phyloP scores from a whole-genome alignment of 2,888 invertebrate genomes.

The Phengaris arion region DNA sequence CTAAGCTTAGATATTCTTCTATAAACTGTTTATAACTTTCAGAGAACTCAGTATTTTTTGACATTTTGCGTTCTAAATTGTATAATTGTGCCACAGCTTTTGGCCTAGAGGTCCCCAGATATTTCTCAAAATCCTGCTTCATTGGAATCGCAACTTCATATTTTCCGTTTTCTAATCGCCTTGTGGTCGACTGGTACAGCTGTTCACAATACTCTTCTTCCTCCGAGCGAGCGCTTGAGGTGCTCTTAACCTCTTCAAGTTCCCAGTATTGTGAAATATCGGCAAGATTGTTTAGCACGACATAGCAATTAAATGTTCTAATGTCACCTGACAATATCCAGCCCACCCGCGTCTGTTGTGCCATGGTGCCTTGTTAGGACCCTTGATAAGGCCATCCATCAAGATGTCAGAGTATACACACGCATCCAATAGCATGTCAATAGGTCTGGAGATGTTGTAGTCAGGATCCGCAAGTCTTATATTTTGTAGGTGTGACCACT shows the following conservation, averaged over 20 bases:
- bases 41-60: not conserved
- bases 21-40: conserved; percentile 18
- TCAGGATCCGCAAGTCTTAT: not conserved
- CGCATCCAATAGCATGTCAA: not conserved
- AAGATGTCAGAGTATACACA: not conserved
- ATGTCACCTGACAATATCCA: conserved; percentile 20
- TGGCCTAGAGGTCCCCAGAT: too few relatives aligned
- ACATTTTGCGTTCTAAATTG: conserved; percentile 17
- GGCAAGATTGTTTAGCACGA: not conserved
- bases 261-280: conserved; percentile 26
- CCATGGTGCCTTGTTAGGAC: not conserved
- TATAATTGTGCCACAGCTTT: not conserved
- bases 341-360: not conserved
- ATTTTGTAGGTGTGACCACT: not conserved
- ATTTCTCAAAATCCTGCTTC: too few relatives aligned
- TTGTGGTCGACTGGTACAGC: too few relatives aligned
- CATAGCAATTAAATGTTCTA: too few relatives aligned
- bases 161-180: too few relatives aligned
- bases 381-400: conserved; percentile 17
- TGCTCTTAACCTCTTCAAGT: conserved; percentile 17
- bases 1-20: conserved; percentile 15
- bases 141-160: too few relatives aligned
- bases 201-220: not conserved
- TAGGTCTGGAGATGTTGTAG: not conserved
- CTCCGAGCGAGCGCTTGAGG: conserved; percentile 6